Percentiles rank a stretch among this genome's conserved stretches.
These are phyloP conservation scores for Sebastes hubbsi DNA, from an alignment of 2,797 vertebrate genomes.

Conservation along the genomic window DNA sequence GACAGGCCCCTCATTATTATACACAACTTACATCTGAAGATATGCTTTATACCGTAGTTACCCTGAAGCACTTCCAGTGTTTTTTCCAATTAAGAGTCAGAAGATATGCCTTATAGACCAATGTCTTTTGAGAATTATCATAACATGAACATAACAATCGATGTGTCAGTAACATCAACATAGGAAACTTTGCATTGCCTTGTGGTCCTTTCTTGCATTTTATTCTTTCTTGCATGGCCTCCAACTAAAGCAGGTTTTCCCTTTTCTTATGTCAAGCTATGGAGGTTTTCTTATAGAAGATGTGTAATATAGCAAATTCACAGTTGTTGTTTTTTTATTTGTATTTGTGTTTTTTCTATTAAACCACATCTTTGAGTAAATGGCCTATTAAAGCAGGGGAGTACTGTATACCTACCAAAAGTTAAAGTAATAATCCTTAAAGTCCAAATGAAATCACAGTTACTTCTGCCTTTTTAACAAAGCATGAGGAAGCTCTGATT, in stretches of 20 bases:
- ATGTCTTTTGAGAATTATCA: not conserved
- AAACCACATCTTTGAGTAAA: too few relatives aligned
- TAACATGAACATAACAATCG: not conserved
- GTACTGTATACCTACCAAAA: not conserved
- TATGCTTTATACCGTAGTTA: not conserved
- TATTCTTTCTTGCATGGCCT: not conserved
- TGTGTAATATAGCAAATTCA: too few relatives aligned
- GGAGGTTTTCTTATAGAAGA: not conserved
- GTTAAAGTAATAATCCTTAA: not conserved
- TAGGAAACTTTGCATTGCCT: not conserved
- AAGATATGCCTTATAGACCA: not conserved
- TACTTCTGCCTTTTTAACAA: not conserved
- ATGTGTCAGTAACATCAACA: not conserved
- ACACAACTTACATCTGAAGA: not conserved
- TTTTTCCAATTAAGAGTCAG: not conserved
- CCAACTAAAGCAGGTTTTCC: not conserved
- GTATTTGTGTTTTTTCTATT: too few relatives aligned
- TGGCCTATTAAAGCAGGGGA: too few relatives aligned
- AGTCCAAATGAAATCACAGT: not conserved
- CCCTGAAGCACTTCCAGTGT: not conserved
- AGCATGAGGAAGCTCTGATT: too few relatives aligned
- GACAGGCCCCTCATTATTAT: not conserved
- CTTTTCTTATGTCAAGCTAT: not conserved
- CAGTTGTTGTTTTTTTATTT: too few relatives aligned
- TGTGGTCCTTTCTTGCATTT: not conserved